Percentiles rank a stretch among this genome's conserved stretches.
Conservation (phyloP, 2,797 vertebrate species). For the Coendou prehensilis region DNA sequence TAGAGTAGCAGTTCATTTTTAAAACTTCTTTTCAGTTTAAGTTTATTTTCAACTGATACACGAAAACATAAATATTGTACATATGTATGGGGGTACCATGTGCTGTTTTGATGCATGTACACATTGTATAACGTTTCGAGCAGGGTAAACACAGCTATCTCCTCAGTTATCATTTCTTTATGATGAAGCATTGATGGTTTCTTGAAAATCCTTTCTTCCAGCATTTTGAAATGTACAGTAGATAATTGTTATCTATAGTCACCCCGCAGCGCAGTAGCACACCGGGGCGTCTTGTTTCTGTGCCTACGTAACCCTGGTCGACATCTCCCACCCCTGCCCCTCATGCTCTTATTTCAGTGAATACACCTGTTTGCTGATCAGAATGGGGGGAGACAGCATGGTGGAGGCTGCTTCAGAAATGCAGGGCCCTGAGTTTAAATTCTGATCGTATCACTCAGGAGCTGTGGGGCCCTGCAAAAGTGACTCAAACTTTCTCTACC, state of each 20-base stretch:
- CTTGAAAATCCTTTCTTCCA: not conserved
- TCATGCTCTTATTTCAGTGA: not conserved
- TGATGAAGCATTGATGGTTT: not conserved
- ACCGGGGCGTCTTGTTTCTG: not conserved
- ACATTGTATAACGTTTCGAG: not conserved
- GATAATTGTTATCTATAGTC: rapidly evolving
- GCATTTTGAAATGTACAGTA: not conserved
- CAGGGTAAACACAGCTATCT: not conserved
- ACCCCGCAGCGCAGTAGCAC: not conserved
- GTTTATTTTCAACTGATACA: not conserved
- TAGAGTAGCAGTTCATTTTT: not conserved
- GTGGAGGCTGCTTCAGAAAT: not conserved
- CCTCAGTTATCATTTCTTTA: not conserved
- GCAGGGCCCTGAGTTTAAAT: not conserved
- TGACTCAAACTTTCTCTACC: not conserved
- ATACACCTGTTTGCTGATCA: not conserved
- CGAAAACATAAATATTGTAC: not conserved
- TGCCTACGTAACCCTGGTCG: not conserved
- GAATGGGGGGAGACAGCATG: not conserved
- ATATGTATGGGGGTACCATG: not conserved
- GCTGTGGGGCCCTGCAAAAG: no score
- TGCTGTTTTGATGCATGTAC: not conserved
- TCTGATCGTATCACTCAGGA: not conserved
- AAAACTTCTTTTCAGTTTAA: not conserved
- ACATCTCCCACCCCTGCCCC: not conserved